Evolutionary conservation across 1,140 invertebrate genomes (phyloP), one percentile per base, ranked within the genome.

Genomic region (Camponotus floridanus): DNA sequence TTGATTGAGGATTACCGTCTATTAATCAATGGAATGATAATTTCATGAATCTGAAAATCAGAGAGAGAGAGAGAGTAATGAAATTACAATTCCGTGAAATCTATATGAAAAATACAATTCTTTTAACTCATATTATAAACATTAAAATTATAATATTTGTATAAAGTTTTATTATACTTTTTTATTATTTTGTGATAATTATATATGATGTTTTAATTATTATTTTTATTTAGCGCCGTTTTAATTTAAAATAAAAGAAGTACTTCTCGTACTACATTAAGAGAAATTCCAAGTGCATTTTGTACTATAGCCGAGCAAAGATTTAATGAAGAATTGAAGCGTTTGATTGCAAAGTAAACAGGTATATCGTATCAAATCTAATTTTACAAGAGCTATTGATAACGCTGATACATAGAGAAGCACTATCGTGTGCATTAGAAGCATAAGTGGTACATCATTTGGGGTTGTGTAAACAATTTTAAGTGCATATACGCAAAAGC

Each of bases 371-470:
- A 33, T 59, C 15, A 76, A 88, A 74, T 88, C 48, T 48, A 55
- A 85, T 88, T 88, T 55, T 36, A 26, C 26, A 7, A 65, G 87
- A 70, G 70, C 71, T 59, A 73, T 76, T 57, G 80, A 88, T 64
- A 84, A 64, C 64, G 51, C 70, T 59, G 26, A 33, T 36, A 61
- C 51, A 73, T 55, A 73, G 67, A n/a, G 67, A n/a, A 71, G 79
- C 79, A 79, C 84, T 88, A 88, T 88, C 80, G 33, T 33, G 21
- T 33, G 39, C 79, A 83, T 88, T 88, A 85, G 73, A 85, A 55
- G 59, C 42, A 51, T 78, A 88, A 88, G 57, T 88, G 86, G 70
- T 64, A 61, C 33, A 36, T 88, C 86, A 65, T 67, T 48, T 88
- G 74, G 65, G 13, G 7, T 18, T 65, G 42, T 51, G 64, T 59